Base-by-base conservation (phyloP, 2,888 invertebrate genomes). In the Sphaerophoria rueppellii region DNA sequence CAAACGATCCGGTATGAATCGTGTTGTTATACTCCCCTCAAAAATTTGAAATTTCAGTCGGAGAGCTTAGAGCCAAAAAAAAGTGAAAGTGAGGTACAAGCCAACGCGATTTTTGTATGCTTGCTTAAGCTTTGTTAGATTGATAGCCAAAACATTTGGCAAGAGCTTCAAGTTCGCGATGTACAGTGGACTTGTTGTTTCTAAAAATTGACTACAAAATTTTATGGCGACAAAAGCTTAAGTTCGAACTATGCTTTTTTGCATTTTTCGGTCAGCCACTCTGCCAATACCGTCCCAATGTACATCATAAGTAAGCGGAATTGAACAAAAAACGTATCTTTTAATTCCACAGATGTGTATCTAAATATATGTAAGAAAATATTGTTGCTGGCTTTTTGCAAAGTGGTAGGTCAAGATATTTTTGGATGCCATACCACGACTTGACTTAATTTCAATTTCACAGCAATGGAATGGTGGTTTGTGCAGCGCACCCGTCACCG, bases 331-430 rank as follows among this genome's bases (percentile, higher is more conserved):
- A n/a, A n/a, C n/a, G 40, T 67, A 60, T 67, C 50, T n/a, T 70
- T 24, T 32, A 54, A 65, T 4, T 34, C 55, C 54, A 55, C 48
- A 79, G 72, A 71, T 52, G n/a, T 50, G 1, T 48, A 9, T 65
- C 55, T 71, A 14, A 48, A 34, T 75, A 4, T 43, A 6, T 43
- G 40, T 43, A 43, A 7, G 11, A 9, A 5, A 7, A 43, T 43
- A 0, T 61, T 5, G 54, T 12, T 57, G 35, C 67, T 55, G 35
- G 52, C 37, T 72, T 76, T 85, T 85, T 77, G 81, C 81, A 85
- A 85, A 80, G 85, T 85, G 85, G 85, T 85, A 81, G 85, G 85
- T 85, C 85, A 81, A 85, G 81, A 85, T 81, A 77, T 85, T 81
- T 85, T 69, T 54, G 67, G 52, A 54, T 54, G 54, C 40, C 37